Base-by-base conservation (phyloP, 1,140 invertebrate genomes). In the Eulimnadia texana region DNA sequence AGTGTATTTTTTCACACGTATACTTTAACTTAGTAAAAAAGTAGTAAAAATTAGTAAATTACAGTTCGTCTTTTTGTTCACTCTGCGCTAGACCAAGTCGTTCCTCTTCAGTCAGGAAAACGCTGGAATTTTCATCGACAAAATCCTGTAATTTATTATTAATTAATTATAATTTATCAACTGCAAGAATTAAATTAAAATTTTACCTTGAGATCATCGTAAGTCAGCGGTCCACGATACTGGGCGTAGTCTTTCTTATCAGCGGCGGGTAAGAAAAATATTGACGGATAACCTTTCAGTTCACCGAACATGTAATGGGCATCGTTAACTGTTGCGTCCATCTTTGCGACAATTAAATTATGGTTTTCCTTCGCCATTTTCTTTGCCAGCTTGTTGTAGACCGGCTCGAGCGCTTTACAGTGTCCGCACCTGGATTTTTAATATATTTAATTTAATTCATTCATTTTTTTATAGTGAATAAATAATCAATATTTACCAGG, bases 301-400 rank as follows among this genome's bases (percentile, higher is more conserved):
- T 71, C 66, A 56, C 60, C 60, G 64, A 74, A 79, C 47, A 70
- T 64, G 33, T 70, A 71, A 24, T 74, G 76, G 47, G 72, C 66
- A 66, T 79, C 77, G 64, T 79, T 79, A 20, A 69, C 68, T 19
- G 74, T 75, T 11, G 74, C 77, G 69, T 79, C 77, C 64, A 78
- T 74, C 69, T 79, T 79, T 3, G 73, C 72, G 24, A 79, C 68
- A 2, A 78, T 64, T n/a, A 79, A 50, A 51, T 73, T 70, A 47
- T 68, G 66, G 61, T 74, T 68, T 56, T 69, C 67, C 22, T 63
- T 65, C 3, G 61, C 55, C 58, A 72, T 65, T 25, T 72, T 66
- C 60, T 73, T 73, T 6, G 71, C 72, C 10, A 76, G 50, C 61
- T 75, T 73, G 29, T 72, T 73, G 65, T 69, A 76, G n/a, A 69